These are phyloP conservation scores for Manduca sexta DNA, from an alignment of 1,140 invertebrate species.

Conservation along the genomic window DNA sequence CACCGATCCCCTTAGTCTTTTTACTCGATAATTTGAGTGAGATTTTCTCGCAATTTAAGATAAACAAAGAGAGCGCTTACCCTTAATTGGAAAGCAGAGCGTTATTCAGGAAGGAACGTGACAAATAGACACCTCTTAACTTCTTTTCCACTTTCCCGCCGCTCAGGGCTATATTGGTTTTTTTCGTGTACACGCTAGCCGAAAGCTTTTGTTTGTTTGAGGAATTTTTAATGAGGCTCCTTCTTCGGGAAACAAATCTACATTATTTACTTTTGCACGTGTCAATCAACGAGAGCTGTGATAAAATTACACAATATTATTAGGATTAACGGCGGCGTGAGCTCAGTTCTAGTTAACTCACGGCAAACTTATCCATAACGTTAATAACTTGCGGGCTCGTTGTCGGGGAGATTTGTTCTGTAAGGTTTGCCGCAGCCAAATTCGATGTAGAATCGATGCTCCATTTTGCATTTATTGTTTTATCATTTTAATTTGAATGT, in stretches of 20 bases:
- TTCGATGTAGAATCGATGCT: too few species aligned
- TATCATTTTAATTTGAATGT: too few species aligned
- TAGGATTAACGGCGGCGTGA: constrained; percentile 4
- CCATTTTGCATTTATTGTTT: too few species aligned
- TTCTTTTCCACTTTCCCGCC: constrained; percentile 67
- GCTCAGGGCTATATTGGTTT: constrained; percentile 64
- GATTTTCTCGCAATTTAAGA: constrained; percentile 73
- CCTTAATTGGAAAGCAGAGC: constrained; percentile 72
- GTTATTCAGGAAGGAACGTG: constrained; percentile 70
- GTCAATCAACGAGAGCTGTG: not conserved
- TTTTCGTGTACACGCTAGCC: constrained; percentile 45
- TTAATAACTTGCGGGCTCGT: constrained; percentile 4
- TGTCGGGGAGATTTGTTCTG: not conserved
- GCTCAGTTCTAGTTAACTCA: constrained; percentile 3
- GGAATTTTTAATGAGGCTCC: constrained; percentile 52
- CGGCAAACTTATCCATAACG: constrained; percentile 2
- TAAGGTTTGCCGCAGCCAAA: not conserved
- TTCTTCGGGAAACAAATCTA: not conserved
- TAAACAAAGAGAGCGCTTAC: constrained; percentile 72
- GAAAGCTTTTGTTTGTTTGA: constrained; percentile 60
- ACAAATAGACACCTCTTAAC: constrained; percentile 73
- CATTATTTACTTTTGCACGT: not conserved
- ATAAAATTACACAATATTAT: constrained; percentile 4
- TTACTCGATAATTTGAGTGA: constrained; percentile 71
- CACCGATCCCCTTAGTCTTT: constrained; percentile 58